These are phyloP conservation scores for Ephestia elutella DNA, from an alignment of 1,140 invertebrate species.

Conservation along the genomic window DNA sequence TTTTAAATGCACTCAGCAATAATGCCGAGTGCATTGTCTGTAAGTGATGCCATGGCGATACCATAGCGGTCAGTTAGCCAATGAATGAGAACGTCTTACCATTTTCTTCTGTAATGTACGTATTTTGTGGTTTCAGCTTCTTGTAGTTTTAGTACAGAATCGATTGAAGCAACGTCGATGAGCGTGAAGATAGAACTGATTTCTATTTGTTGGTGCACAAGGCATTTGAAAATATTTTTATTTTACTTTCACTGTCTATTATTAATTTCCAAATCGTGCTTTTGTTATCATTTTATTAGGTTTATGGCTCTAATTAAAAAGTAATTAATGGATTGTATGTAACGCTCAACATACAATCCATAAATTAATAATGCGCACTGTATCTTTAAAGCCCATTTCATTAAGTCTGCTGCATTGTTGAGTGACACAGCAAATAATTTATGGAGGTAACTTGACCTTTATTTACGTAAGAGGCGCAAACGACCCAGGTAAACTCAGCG, in stretches of 20 bases:
- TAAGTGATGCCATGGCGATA: too few species aligned
- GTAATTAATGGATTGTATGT: neutral
- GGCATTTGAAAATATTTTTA: conserved; percentile 42
- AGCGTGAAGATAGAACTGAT: conserved; percentile 49
- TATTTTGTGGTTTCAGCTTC: neutral
- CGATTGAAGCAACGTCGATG: conserved; percentile 24
- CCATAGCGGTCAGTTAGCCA: too few species aligned
- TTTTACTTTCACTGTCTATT: conserved; percentile 44
- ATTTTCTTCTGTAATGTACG: neutral
- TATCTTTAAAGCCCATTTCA: neutral
- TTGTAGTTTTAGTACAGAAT: conserved; percentile 15
- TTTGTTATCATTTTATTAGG: neutral
- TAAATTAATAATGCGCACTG: neutral
- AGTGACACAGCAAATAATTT: conserved; percentile 8
- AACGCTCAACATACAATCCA: too few species aligned
- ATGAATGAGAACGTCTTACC: too few species aligned
- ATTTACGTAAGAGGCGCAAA: conserved; percentile 55
- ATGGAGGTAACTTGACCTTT: conserved; percentile 32
- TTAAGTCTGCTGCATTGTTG: neutral
- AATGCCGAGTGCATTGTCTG: too few species aligned
- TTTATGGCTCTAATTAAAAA: neutral
- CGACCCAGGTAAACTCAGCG: conserved; percentile 34
- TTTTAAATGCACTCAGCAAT: too few species aligned
- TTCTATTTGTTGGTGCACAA: conserved; percentile 45
- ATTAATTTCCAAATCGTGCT: conserved; percentile 8